Conservation (phyloP, 2,113 vertebrate species). For the Mormoops blainvillei region DNA sequence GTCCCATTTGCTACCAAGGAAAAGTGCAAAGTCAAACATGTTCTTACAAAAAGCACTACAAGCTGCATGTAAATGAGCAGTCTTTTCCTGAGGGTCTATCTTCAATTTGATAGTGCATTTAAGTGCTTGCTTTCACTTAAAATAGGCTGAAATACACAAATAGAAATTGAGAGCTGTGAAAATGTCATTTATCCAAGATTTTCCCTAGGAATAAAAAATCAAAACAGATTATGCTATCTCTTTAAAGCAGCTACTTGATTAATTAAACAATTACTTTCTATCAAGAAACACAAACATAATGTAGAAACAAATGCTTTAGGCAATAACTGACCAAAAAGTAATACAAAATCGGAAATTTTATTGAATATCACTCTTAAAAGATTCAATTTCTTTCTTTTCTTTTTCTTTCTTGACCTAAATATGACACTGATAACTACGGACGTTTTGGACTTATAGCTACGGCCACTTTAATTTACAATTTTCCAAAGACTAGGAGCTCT, state of each 20-base stretch:
- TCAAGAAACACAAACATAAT: constrained; percentile 43
- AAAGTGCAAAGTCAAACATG: constrained; percentile 75
- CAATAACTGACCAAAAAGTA: neutral
- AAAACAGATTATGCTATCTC: constrained; percentile 54
- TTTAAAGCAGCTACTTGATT: constrained; percentile 56
- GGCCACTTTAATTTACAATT: neutral
- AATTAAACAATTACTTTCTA: constrained; percentile 58
- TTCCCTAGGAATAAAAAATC: constrained; percentile 56
- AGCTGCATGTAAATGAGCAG: constrained; percentile 68
- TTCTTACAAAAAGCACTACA: constrained; percentile 67
- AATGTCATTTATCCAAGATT: constrained; percentile 59
- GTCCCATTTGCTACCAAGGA: constrained; percentile 67
- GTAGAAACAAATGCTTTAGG: constrained; percentile 10
- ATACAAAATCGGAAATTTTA: neutral
- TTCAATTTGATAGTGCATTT: constrained; percentile 66
- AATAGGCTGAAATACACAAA: constrained; percentile 67
- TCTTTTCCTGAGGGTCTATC: constrained; percentile 67
- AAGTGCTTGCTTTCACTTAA: constrained; percentile 68
- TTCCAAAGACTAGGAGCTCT: neutral
- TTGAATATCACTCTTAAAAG: neutral
- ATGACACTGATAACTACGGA: neutral
- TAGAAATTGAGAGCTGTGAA: constrained; percentile 62
- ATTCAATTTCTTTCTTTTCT: neutral
- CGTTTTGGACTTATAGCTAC: neutral
- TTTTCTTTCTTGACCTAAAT: neutral